Evolutionary conservation across 2,888 invertebrate species (phyloP).

Genomic region (Syritta pipiens): DNA sequence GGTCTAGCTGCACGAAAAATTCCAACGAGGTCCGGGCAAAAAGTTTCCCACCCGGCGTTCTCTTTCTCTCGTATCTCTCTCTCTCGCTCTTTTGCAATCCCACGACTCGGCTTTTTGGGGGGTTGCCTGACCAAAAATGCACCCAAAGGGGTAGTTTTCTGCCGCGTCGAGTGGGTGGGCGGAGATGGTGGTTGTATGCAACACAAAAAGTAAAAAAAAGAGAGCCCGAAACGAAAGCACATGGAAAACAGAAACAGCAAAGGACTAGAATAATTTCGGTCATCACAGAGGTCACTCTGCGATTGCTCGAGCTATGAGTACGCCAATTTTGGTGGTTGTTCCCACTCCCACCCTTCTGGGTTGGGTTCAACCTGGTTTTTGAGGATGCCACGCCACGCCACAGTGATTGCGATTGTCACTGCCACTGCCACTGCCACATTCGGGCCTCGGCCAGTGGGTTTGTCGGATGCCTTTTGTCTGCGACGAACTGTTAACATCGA

Average conservation of each 20-base stretch:
- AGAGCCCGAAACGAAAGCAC: neutral
- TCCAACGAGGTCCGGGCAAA: slow-evolving; percentile 42
- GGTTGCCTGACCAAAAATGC: slow-evolving; percentile 37
- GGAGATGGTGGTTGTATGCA: neutral
- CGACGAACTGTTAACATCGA: slow-evolving; percentile 55
- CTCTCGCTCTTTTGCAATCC: slow-evolving; percentile 10
- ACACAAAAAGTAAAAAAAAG: neutral
- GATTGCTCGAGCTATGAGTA: slow-evolving; percentile 35
- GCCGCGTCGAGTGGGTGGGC: neutral
- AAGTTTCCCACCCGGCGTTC: slow-evolving; percentile 49
- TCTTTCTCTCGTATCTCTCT: no score
- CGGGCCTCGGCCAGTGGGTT: slow-evolving; percentile 40
- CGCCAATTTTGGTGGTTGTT: slow-evolving; percentile 43
- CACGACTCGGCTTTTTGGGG: neutral
- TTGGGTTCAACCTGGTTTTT: slow-evolving; percentile 58
- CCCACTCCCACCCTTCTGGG: no score
- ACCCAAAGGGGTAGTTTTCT: slow-evolving; percentile 39
- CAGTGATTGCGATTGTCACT: slow-evolving; percentile 36
- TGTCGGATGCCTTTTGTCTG: slow-evolving; percentile 43
- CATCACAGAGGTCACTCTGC: slow-evolving; percentile 57
- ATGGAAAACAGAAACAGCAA: slow-evolving; percentile 7
- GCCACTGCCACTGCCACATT: slow-evolving; percentile 32
- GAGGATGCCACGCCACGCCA: slow-evolving; percentile 26
- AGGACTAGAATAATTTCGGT: slow-evolving; percentile 59
- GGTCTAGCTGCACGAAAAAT: slow-evolving; percentile 27